phyloP scores from a whole-genome alignment of 2,888 invertebrate species.

The Synanthedon andrenaeformis region DNA sequence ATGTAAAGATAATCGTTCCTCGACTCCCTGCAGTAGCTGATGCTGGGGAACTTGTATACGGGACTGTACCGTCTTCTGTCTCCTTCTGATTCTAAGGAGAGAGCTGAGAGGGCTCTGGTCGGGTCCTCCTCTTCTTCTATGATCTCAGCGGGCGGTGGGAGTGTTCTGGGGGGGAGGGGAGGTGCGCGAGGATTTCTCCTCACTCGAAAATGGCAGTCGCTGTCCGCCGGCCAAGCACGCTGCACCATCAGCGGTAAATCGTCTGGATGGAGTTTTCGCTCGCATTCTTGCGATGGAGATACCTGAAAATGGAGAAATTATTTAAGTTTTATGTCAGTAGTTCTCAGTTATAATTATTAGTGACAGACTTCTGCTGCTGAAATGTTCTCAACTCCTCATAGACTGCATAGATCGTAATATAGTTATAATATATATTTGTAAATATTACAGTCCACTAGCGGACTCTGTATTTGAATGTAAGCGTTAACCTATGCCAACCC shows the following conservation, averaged over 20 bases:
- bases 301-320: conserved; percentile 46
- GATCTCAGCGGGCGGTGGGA: conserved; percentile 40
- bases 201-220: conserved; percentile 84
- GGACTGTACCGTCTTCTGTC: conserved; percentile 57
- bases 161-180: conserved; percentile 75
- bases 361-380: too few species aligned
- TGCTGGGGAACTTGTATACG: conserved; percentile 63
- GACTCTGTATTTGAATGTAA: too few species aligned
- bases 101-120: conserved; percentile 50
- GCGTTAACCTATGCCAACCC: too few species aligned
- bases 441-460: too few species aligned
- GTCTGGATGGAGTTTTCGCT: conserved; percentile 88
- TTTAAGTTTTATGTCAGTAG: neutral
- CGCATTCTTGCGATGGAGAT: conserved; percentile 85
- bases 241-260: conserved; percentile 87
- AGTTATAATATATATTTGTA: too few species aligned
- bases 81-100: conserved; percentile 52
- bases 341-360: neutral
- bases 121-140: conserved; percentile 41
- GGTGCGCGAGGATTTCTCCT: conserved; percentile 86
- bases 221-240: conserved; percentile 77
- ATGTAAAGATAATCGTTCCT: conserved; percentile 64
- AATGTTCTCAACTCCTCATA: too few species aligned
- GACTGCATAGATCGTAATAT: too few species aligned
- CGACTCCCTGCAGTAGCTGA: conserved; percentile 54